A percentile compares a stretch with the other conserved stretches of the same genome.
These are phyloP conservation scores for Tenebrosternarchus preto DNA, from an alignment of 2,113 vertebrate genomes.

Conservation along the genomic window DNA sequence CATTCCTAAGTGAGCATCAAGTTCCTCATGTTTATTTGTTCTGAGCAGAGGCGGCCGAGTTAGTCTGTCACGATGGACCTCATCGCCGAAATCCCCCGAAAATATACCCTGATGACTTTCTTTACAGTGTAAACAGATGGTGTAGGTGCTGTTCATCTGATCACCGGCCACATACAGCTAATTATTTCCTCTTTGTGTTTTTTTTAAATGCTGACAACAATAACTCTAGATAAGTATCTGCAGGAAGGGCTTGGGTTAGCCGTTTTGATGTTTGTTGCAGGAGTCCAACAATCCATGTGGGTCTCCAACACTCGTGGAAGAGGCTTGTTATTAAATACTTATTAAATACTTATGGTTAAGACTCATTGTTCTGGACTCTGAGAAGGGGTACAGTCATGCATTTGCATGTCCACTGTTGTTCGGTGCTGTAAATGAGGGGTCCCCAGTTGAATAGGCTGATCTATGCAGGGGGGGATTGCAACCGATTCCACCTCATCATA, in stretches of 20 bases:
- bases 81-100: too few species aligned
- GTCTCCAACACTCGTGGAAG: constrained; percentile 34
- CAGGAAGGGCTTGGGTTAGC: constrained; percentile 22
- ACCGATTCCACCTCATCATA: neutral
- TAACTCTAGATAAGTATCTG: neutral
- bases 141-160: too few species aligned
- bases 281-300: too few species aligned
- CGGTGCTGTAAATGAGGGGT: constrained; percentile 15
- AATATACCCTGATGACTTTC: too few species aligned
- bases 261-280: constrained; percentile 36
- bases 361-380: constrained; percentile 20
- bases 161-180: too few species aligned
- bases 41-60: too few species aligned
- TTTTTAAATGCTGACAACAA: too few species aligned
- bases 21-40: too few species aligned
- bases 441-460: constrained; percentile 37
- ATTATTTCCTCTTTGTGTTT: too few species aligned
- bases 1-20: too few species aligned
- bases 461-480: constrained; percentile 4
- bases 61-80: too few species aligned
- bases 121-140: too few species aligned
- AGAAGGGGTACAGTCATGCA: constrained; percentile 28
- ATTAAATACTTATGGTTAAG: constrained; percentile 11
- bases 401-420: constrained; percentile 37
- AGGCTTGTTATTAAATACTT: constrained; percentile 16